Percentiles rank a stretch among this genome's conserved stretches.
phyloP scores from a whole-genome alignment of 2,888 invertebrate species.

The Drosophila macrothrix region DNA sequence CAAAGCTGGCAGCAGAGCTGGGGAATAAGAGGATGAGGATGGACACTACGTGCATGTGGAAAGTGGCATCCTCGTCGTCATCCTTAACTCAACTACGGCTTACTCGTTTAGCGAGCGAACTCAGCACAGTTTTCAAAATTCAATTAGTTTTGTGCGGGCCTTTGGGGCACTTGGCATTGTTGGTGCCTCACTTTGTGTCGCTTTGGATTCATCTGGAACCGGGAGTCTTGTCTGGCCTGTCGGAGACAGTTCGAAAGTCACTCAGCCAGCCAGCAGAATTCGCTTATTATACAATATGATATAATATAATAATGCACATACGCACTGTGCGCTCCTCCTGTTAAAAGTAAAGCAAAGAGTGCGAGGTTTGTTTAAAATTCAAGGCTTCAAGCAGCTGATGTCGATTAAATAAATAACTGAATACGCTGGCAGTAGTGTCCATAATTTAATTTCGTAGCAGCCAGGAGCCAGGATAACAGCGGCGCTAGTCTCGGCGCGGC shows the following conservation, averaged over 20 bases:
- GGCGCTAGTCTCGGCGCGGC: no score
- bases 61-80: conserved; percentile 40
- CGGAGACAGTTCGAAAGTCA: conserved; percentile 43
- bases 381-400: conserved; percentile 53
- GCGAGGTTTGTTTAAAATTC: conserved; percentile 60
- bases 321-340: conserved; percentile 40
- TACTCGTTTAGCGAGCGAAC: conserved; percentile 77
- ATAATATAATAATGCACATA: conserved; percentile 41
- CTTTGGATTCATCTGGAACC: background rate
- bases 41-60: conserved; percentile 44
- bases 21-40: background rate
- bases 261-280: conserved; percentile 1
- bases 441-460: conserved; percentile 69
- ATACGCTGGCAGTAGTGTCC: conserved; percentile 42
- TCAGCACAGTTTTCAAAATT: conserved; percentile 73
- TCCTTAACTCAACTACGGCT: conserved; percentile 59
- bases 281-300: conserved; percentile 4
- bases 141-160: conserved; percentile 77
- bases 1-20: background rate
- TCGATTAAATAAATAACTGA: conserved; percentile 75
- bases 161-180: conserved; percentile 49
- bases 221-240: conserved; percentile 25
- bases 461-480: conserved; percentile 1
- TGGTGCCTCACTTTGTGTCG: conserved; percentile 5
- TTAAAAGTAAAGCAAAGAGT: background rate